phyloP scores from a whole-genome alignment of 2,888 invertebrate genomes.

The Dynastes maya region DNA sequence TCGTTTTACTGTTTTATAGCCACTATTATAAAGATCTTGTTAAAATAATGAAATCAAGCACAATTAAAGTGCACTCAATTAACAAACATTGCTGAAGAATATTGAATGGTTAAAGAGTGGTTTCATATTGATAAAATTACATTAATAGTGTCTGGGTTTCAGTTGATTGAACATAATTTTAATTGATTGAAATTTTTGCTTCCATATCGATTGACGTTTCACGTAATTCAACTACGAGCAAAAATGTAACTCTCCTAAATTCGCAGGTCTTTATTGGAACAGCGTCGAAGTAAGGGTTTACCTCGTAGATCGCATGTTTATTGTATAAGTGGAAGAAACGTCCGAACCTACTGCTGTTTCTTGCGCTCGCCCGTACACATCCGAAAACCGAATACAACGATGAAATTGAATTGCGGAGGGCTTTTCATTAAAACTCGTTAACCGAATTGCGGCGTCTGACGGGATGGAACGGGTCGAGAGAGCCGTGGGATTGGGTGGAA shows the following conservation, averaged over 20 bases:
- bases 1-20: too few relatives aligned
- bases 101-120: too few relatives aligned
- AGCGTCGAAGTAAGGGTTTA: neutral
- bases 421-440: slow-evolving; percentile 52
- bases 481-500: slow-evolving; percentile 21
- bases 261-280: slow-evolving; percentile 5
- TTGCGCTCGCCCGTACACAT: slow-evolving; percentile 23
- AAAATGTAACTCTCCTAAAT: slow-evolving; percentile 3
- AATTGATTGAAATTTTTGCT: too few relatives aligned
- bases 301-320: neutral
- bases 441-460: slow-evolving; percentile 47
- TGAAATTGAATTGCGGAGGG: slow-evolving; percentile 46
- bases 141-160: too few relatives aligned
- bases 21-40: too few relatives aligned
- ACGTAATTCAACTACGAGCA: neutral
- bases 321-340: slow-evolving; percentile 18
- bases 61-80: too few relatives aligned
- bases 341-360: slow-evolving; percentile 17
- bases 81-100: too few relatives aligned
- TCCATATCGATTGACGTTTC: too few relatives aligned
- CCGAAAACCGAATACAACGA: slow-evolving; percentile 42
- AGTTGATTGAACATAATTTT: too few relatives aligned
- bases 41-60: too few relatives aligned
- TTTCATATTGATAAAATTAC: too few relatives aligned
- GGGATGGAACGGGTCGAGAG: neutral